Conservation (phyloP, 2,113 vertebrate species). For the Channa maculata region DNA sequence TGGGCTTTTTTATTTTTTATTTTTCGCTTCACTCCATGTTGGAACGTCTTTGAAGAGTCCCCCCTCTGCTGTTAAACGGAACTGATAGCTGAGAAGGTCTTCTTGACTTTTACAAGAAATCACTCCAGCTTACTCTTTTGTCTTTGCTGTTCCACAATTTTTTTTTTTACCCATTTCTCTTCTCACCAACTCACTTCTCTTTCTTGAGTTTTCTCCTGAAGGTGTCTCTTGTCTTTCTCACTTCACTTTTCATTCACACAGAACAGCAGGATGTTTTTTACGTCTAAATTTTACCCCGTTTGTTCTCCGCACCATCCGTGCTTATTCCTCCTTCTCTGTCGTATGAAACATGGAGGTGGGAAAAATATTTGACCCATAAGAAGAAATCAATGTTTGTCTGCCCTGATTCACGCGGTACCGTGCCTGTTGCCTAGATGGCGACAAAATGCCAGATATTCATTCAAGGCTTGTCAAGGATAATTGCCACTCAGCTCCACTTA, state of each 20-base stretch:
- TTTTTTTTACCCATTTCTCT: conserved; percentile 21
- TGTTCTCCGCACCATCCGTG: background rate
- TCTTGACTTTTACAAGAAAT: conserved; percentile 58
- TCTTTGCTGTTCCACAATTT: conserved; percentile 7
- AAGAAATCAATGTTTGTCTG: conserved; percentile 39
- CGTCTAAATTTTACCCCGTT: background rate
- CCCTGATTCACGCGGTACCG: conserved; percentile 54
- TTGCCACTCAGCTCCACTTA: conserved; percentile 38
- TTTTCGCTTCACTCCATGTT: conserved; percentile 36
- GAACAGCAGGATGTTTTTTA: conserved; percentile 3
- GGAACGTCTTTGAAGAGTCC: conserved; percentile 63
- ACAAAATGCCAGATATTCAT: conserved; percentile 74
- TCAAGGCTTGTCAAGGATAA: conserved; percentile 29
- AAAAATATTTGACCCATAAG: conserved; percentile 28
- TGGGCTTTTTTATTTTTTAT: conserved; percentile 19
- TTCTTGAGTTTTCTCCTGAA: background rate
- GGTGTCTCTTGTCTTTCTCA: background rate
- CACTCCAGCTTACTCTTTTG: conserved; percentile 19
- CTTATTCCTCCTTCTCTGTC: conserved; percentile 1
- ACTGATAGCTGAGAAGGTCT: conserved; percentile 53
- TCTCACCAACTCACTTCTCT: conserved; percentile 11
- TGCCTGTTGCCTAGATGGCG: conserved; percentile 79
- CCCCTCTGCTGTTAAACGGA: conserved; percentile 54
- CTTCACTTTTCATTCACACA: background rate
- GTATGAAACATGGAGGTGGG: background rate